Percentiles rank a stretch among this genome's conserved stretches.
phyloP scores from a whole-genome alignment of 2,888 invertebrate genomes.

The Monochamus alternatus region DNA sequence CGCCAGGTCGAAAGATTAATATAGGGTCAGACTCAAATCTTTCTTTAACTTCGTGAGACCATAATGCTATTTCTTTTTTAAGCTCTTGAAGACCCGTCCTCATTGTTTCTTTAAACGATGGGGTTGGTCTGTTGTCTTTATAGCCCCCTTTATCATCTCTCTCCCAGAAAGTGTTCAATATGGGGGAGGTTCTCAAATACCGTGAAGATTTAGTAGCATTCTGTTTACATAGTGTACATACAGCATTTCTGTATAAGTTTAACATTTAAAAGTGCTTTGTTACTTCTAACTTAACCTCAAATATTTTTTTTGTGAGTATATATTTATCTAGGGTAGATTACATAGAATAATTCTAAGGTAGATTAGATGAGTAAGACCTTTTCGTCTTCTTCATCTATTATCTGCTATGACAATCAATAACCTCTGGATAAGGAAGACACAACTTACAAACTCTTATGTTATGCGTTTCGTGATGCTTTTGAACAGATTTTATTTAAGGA shows the following conservation, averaged over 20 bases:
- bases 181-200: constrained; percentile 59
- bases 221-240: constrained; percentile 36
- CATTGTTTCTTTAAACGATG: constrained; percentile 74
- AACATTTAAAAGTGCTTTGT: constrained; percentile 27
- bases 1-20: constrained; percentile 66
- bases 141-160: constrained; percentile 77
- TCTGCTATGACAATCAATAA: too few species aligned
- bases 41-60: constrained; percentile 75
- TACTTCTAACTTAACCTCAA: too few species aligned
- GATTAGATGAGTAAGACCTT: too few species aligned
- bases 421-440: too few species aligned
- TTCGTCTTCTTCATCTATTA: too few species aligned
- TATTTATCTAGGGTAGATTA: too few species aligned
- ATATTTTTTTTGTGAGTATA: too few species aligned
- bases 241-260: constrained; percentile 28
- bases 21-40: constrained; percentile 71
- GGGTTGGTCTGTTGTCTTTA: constrained; percentile 65
- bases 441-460: too few species aligned
- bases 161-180: constrained; percentile 73
- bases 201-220: constrained; percentile 38
- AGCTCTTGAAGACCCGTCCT: constrained; percentile 79
- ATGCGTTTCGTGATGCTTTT: too few species aligned
- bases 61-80: constrained; percentile 78
- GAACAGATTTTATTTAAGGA: too few species aligned
- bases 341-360: too few species aligned